Conservation (phyloP, 2,113 vertebrate genomes). For the Saimiri boliviensis region DNA sequence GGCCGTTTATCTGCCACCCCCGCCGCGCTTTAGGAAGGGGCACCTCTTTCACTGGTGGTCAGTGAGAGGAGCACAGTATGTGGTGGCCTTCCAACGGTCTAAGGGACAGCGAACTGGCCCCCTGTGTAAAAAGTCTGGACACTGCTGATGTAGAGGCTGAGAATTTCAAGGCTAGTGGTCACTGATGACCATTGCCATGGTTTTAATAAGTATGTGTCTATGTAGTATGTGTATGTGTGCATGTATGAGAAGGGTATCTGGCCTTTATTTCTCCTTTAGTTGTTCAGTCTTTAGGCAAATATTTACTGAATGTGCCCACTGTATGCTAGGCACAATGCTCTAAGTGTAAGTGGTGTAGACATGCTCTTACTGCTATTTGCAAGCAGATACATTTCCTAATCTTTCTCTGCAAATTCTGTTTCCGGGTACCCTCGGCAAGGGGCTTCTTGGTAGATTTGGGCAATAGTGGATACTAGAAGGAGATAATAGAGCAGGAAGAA, state of each 20-base stretch:
- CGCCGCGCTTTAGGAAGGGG: too few species aligned
- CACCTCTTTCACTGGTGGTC: too few species aligned
- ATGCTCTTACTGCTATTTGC: not conserved
- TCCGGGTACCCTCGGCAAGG: not conserved
- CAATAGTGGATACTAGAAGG: not conserved
- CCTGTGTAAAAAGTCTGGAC: too few species aligned
- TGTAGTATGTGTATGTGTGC: not conserved
- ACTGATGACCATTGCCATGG: not conserved
- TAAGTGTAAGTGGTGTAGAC: not conserved
- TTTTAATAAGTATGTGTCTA: not conserved
- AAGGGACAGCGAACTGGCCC: too few species aligned
- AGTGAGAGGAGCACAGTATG: too few species aligned
- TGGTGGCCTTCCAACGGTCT: too few species aligned
- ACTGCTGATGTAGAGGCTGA: not conserved
- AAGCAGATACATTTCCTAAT: not conserved
- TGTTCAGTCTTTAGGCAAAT: constrained; percentile 12
- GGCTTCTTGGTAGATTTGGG: constrained; percentile 1
- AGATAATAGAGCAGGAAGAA: not conserved
- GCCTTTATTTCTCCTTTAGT: constrained; percentile 24
- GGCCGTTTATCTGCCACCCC: too few species aligned
- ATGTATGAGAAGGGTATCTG: not conserved
- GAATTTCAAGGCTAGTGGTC: not conserved
- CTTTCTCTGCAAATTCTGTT: not conserved
- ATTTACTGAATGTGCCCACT: not conserved
- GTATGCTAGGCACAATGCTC: not conserved